Evolutionary conservation across 92 coral and sea anemone genomes (phyloP), one percentile per base, ranked within the genome.

Genomic region (Desmophyllum pertusum): DNA sequence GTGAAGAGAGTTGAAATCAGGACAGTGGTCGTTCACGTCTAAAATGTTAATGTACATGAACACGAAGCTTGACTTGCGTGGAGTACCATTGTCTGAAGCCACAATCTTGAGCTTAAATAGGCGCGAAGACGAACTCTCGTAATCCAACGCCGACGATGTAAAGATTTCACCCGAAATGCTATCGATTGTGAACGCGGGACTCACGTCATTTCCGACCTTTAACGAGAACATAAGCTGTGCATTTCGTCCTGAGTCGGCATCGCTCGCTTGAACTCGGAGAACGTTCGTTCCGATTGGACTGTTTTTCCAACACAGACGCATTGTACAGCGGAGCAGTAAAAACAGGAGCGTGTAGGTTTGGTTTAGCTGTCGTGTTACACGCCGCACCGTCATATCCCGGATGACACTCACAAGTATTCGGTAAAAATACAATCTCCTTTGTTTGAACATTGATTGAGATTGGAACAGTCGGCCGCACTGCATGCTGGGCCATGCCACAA

Each of bases 401-500:
- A 67, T 91, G 86, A 36, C 97, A 93, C 18, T 70, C 87, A 51
- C 97, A 93, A 25, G 50, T 88, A 65, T 89, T 73, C 0, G 91
- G 94, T 33, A 87, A 77, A n/a, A 75, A 93, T 70, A 70, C 97
- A 93, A 52, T 33, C 75, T 6, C 94, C 97, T 80, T 91, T 88
- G 35, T 83, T 87, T 6, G 94, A 91, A 75, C 97, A 93, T 35
- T 93, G 80, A 62, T 85, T 85, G n/a, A 91, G 61, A 11, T 74
- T 57, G 62, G 81, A 66, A 43, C 97, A 93, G 82, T 93, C 83
- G 41, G 94, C 92, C 33, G 40, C 73, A 71, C 81, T 85, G 71
- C 97, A 93, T 35, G 97, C 94, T 70, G 92, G 79, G 2, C 89
- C 97, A 64, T 85, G 73, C 97, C 97, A 93, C 40, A 33, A 38